Base-by-base conservation (phyloP, 1,140 invertebrate genomes). In the Scylla paramamosain region DNA sequence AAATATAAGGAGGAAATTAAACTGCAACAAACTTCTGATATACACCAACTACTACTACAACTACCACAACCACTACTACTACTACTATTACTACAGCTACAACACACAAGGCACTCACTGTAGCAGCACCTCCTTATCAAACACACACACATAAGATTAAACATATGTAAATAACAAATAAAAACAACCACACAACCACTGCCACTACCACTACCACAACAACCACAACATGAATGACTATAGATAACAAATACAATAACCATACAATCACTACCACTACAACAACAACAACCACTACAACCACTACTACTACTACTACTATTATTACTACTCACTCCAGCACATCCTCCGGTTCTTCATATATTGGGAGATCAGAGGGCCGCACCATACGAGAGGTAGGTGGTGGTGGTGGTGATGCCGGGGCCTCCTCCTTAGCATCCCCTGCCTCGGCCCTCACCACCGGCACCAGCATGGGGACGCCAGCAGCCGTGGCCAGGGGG, bases 281-380 rank as follows among this genome's bases (percentile, higher is more conserved):
- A 39, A 39, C 39, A 39, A 39, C 39, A 39, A 39, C 39, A 39
- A 20, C 0, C n/a, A 59, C 20, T 10, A 3, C 28, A 14, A 12
- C 8, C 12, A 28, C 39, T 91, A 39, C 6, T 39, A 39, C 39
- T 39, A 39, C 39, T 2, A 39, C 39, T 2, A 39, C 39, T 2
- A 39, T 16, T 4, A 59, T 1, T 91, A 31, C 59, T 28, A 94
- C 95, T 91, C 91, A 96, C 95, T 96, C 89, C 0, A 93, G 84
- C 31, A 93, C 95, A 20, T 92, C 93, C 59, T 94, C 45, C 3
- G 88, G 93, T 7, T 94, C 90, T 25, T 96, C 95, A 59, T 96
- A 96, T 12, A 94, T 96, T 12, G 95, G 95, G 10, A 96, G 95
- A 4, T 96, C 95, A 12, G 95, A 94, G 32, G 95, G 95, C 0